Evolutionary conservation across 2,888 invertebrate genomes (phyloP), one percentile per base, ranked within the genome.

Genomic region (Apamea crenata): DNA sequence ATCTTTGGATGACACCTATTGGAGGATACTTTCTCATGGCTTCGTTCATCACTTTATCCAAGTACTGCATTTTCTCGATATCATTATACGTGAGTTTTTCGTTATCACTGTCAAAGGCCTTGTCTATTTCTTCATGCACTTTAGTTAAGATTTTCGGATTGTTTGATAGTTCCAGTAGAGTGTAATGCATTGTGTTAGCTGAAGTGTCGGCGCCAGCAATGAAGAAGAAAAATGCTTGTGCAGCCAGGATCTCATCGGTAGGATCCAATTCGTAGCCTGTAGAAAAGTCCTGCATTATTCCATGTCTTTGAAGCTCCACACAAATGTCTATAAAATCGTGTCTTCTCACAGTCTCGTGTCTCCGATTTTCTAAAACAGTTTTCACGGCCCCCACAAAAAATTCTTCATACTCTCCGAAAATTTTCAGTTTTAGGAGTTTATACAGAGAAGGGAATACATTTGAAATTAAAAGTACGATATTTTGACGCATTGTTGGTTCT

Each of bases 221-320:
- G 61, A 96, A 96, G 80, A 97, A 97, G 83, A 96, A 94, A 74
- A 97, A 96, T 0, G 96, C 95, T 87, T 97, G 96, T 3, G 96
- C 95, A 5, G 95, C 94, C 47, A 96, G 65, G 2, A 96, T 29
- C 88, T 95, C 94, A 71, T 93, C 94, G 10, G 94, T 92, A 1
- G 94, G 92, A 7, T 92, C 88, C 16, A 95, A 59, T 76, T 94
- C 90, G 78, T 90, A 95, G 0, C 92, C 93, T 3, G 94, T 94
- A 0, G 80, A 69, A 0, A 73, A 63, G 56, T 96, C 95, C n/a
- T 85, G 89, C 90, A 95, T 92, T 0, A 88, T 78, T 14, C 94
- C 95, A 66, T 92, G 87, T 4, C 91, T 91, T 82, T 95, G 95
- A n/a, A 96, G 80, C 61, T 94, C 92, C 40, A 95, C 82, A 80